A percentile compares a stretch with the other conserved stretches of the same genome.
These are phyloP conservation scores for Engraulis encrasicolus DNA, from an alignment of 2,113 vertebrate species.

Conservation along the genomic window DNA sequence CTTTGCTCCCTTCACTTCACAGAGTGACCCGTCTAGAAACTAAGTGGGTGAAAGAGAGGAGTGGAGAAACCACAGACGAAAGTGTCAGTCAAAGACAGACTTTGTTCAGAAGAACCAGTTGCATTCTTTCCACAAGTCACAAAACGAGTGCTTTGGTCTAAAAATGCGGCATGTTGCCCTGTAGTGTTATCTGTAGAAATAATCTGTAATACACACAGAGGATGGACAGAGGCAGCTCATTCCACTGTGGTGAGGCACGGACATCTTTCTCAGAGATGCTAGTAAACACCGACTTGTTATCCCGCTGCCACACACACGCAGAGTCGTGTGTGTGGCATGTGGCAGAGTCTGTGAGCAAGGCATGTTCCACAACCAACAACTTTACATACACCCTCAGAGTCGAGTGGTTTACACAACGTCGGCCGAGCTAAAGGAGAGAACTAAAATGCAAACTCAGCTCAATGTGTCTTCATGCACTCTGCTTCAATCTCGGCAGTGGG, in stretches of 20 bases:
- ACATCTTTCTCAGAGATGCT: neutral
- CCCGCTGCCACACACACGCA: neutral
- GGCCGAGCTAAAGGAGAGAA: neutral
- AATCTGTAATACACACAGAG: neutral
- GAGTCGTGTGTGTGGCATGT: too few species aligned
- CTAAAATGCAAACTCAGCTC: neutral
- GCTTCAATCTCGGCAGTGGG: neutral
- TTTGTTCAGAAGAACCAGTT: conserved; percentile 2
- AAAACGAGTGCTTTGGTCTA: neutral
- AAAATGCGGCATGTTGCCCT: neutral
- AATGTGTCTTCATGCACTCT: neutral
- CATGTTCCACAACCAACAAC: neutral
- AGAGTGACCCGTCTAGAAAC: neutral
- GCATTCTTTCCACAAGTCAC: neutral
- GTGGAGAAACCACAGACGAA: neutral
- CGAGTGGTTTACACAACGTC: neutral
- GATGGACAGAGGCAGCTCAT: neutral
- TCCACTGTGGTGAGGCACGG: neutral
- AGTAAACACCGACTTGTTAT: neutral
- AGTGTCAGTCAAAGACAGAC: conserved; percentile 3
- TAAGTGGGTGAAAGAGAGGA: neutral
- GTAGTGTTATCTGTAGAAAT: conserved; percentile 7
- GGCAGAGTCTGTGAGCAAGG: neutral
- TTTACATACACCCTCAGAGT: neutral
- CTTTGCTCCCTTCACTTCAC: neutral